A percentile compares a stretch with the other conserved stretches of the same genome.
phyloP scores from a whole-genome alignment of 2,888 invertebrate genomes.

The Bombylius major region DNA sequence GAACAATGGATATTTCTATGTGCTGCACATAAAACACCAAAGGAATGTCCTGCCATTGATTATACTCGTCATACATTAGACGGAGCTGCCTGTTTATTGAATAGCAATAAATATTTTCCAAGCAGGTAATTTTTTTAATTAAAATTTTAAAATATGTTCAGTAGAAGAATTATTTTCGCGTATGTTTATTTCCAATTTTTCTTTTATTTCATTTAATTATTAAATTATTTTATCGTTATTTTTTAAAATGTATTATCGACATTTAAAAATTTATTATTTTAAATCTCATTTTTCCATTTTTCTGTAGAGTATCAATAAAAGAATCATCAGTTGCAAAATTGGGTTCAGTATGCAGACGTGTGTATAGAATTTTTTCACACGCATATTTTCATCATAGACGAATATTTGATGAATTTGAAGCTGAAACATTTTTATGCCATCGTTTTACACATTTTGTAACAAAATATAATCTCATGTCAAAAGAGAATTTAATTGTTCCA shows the following conservation, averaged over 20 bases:
- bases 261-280: too few relatives aligned
- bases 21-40: constrained; percentile 99
- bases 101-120: constrained; percentile 99
- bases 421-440: constrained; percentile 87
- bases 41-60: constrained; percentile 99
- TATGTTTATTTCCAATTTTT: too few relatives aligned
- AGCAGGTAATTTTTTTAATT: constrained; percentile 58
- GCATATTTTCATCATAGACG: constrained; percentile 96
- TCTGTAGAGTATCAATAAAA: constrained; percentile 89
- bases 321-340: constrained; percentile 97
- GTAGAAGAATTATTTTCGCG: not conserved
- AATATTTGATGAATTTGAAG: constrained; percentile 97
- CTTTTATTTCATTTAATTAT: too few relatives aligned
- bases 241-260: too few relatives aligned
- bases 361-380: constrained; percentile 98
- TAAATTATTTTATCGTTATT: too few relatives aligned
- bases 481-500: constrained; percentile 96
- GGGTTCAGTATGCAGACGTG: constrained; percentile 95
- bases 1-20: constrained; percentile 99
- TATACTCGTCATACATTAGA: constrained; percentile 97
- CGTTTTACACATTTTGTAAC: constrained; percentile 96
- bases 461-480: constrained; percentile 96
- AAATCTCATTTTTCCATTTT: constrained; percentile 6
- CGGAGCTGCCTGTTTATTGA: constrained; percentile 95
- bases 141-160: not conserved